Percentiles rank a stretch among this genome's conserved stretches.
These are phyloP conservation scores for Meganola albula DNA, from an alignment of 2,888 invertebrate genomes.

Conservation along the genomic window DNA sequence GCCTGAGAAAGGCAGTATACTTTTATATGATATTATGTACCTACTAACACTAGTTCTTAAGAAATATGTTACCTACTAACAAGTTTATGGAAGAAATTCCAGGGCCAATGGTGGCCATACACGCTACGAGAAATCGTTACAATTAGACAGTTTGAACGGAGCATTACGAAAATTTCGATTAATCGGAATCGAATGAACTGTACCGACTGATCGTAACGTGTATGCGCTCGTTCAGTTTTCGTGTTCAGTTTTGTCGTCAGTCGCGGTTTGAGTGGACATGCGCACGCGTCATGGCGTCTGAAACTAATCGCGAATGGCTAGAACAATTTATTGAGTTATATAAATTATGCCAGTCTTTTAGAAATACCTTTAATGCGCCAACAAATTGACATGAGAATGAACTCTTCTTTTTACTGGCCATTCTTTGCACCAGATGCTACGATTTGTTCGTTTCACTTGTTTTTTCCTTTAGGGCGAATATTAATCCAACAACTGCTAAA, in stretches of 20 bases:
- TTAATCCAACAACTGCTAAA: constrained; percentile 5
- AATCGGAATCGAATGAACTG: background rate
- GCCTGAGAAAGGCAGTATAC: too few relatives aligned
- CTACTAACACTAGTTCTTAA: too few relatives aligned
- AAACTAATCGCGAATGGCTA: background rate
- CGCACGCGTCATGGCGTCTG: background rate
- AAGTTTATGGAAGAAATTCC: too few relatives aligned
- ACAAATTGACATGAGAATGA: constrained; percentile 4
- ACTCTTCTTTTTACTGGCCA: constrained; percentile 1
- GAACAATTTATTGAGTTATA: background rate
- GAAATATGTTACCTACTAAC: too few relatives aligned
- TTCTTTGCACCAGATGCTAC: too few relatives aligned
- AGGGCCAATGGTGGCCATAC: too few relatives aligned
- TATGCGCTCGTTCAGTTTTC: background rate
- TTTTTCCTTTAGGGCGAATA: constrained; percentile 5
- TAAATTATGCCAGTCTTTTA: background rate
- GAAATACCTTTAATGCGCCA: background rate
- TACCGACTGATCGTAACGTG: background rate
- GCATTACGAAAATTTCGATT: too few relatives aligned
- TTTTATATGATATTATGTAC: too few relatives aligned
- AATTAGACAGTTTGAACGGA: too few relatives aligned
- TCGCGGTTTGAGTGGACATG: background rate
- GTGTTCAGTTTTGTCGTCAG: constrained; percentile 2
- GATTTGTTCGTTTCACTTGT: too few relatives aligned
- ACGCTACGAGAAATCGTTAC: too few relatives aligned